Evolutionary conservation across 92 coral and sea anemone species (phyloP), one percentile per base, ranked within the genome.

Genomic region (Porites rus): DNA sequence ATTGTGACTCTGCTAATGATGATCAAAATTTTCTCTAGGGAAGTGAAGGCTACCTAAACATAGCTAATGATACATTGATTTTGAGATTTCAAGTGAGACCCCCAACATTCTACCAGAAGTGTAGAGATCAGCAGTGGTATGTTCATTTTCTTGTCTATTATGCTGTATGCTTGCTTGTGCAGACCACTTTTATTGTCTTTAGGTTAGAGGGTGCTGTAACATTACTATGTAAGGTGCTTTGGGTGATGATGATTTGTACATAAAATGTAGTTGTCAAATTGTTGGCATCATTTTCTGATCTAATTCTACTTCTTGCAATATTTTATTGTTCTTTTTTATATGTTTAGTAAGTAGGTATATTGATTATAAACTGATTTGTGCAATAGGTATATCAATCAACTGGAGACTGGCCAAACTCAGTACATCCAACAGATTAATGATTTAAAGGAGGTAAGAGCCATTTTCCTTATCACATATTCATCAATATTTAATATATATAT

Each of bases 11-110:
- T 53, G n/a, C 51, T 51, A 67, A 51, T 82, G 68, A 38, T 38
- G 46, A 38, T 38, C 7, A 38, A 38, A 38, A 19, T 68, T n/a
- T 28, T 73, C 61, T 67, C 8, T 77, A 97, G 99, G 99, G 94
- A 31, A 96, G 91, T 51, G 99, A 97, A 86, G 99, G 99, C 6
- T 97, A 97, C 72, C 89, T 97, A 16, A 97, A 97, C 78, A 90
- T 93, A 72, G 95, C 98, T 46, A 97, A 97, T 66, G 99, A 97
- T 73, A 97, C 99, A 13, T 93, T 97, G 54, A 97, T 97, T 52
- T 94, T 97, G 51, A 89, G 99, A 81, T 97, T 97, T 74, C 99
- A 97, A 90, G 99, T 97, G 85, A 91, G 99, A 76, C 98, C 99
- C 7, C 99, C 99, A 62, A 97, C 99, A 12, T 97, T 95, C 85